These are phyloP conservation scores for Fragum whitleyi DNA, from an alignment of 2,888 invertebrate species.

Conservation along the genomic window DNA sequence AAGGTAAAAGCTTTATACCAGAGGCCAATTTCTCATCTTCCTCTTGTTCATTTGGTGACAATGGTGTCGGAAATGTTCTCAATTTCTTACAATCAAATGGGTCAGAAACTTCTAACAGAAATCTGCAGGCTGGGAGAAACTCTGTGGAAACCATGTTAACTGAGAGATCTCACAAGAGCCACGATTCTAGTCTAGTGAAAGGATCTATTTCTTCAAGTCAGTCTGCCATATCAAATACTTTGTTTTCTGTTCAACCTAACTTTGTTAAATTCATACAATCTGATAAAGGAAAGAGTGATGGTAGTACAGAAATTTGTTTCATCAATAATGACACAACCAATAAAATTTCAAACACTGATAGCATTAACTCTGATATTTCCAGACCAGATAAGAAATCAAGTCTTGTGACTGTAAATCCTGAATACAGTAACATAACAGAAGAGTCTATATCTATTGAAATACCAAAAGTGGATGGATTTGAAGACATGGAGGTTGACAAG, in stretches of 20 bases:
- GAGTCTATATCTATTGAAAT: constrained; percentile 24
- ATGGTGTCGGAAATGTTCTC: constrained; percentile 48
- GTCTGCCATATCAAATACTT: not conserved
- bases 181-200: constrained; percentile 9
- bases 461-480: constrained; percentile 1
- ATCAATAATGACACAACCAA: not conserved
- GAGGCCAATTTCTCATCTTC: constrained; percentile 55
- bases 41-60: constrained; percentile 59
- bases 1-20: not conserved
- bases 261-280: constrained; percentile 2
- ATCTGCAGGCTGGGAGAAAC: not conserved
- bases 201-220: not conserved
- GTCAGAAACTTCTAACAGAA: constrained; percentile 7
- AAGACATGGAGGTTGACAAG: not conserved
- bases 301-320: not conserved
- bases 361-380: not conserved
- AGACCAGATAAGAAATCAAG: not conserved
- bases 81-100: constrained; percentile 43
- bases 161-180: constrained; percentile 10
- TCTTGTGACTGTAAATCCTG: constrained; percentile 26
- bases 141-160: constrained; percentile 19
- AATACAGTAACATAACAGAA: constrained; percentile 55
- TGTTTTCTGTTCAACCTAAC: not conserved
- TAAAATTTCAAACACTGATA: not conserved
- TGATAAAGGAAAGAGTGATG: not conserved